Percentiles rank a stretch among this genome's conserved stretches.
phyloP scores from a whole-genome alignment of 37 sponge, comb jelly and placozoan genomes.

The Mnemiopsis leidyi region DNA sequence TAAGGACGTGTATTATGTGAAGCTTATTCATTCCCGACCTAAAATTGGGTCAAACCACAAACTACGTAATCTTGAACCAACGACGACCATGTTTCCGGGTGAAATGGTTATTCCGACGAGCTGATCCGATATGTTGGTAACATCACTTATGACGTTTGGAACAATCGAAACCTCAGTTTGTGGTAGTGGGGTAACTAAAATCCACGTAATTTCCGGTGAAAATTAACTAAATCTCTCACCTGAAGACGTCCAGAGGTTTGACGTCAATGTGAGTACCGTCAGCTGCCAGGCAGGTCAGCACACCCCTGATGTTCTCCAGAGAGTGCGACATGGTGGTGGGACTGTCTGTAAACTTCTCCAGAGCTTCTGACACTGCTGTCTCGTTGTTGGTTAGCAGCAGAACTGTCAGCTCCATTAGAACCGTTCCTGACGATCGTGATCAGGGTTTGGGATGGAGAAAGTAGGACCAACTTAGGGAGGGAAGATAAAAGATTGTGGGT shows the following conservation, averaged over 20 bases:
- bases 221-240: not conserved
- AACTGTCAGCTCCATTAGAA: conserved; percentile 20
- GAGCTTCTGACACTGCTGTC: not conserved
- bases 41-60: too few relatives aligned
- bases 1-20: too few relatives aligned
- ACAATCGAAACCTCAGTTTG: too few relatives aligned
- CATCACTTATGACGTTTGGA: too few relatives aligned
- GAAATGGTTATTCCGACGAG: too few relatives aligned
- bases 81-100: too few relatives aligned
- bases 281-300: not conserved
- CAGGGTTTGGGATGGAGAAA: not conserved
- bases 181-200: too few relatives aligned
- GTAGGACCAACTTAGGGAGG: not conserved
- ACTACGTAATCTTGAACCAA: too few relatives aligned
- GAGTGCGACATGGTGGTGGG: conserved; percentile 45
- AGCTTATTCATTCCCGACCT: too few relatives aligned
- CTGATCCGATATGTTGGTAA: too few relatives aligned
- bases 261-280: not conserved
- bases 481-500: too few relatives aligned
- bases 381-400: not conserved
- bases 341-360: not conserved
- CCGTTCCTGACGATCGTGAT: not conserved
- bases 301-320: conserved; percentile 31
- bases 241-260: conserved; percentile 37
- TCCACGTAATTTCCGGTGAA: not conserved